Conservation (phyloP, 2,888 invertebrate species). For the Pheosia gnoma region DNA sequence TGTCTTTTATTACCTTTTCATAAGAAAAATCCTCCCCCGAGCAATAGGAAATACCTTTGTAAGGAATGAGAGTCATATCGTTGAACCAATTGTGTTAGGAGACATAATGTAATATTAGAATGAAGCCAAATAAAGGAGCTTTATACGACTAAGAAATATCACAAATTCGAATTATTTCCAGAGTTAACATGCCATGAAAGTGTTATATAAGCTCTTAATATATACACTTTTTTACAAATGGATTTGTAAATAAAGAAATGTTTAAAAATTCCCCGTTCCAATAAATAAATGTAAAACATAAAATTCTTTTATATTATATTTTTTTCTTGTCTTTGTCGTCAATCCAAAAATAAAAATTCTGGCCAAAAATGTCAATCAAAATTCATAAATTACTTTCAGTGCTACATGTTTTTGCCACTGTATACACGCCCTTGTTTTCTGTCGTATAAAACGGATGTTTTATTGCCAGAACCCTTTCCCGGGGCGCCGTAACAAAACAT, state of each 20-base stretch:
- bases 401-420: constrained; percentile 7
- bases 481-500: constrained; percentile 12
- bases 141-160: constrained; percentile 1
- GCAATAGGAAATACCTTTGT: constrained; percentile 32
- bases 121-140: constrained; percentile 5
- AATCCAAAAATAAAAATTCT: not conserved
- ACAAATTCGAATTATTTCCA: not conserved
- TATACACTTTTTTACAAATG: no score
- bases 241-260: no score
- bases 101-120: constrained; percentile 11
- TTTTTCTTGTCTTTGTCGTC: not conserved
- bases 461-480: constrained; percentile 18
- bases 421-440: constrained; percentile 7
- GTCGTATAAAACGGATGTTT: constrained; percentile 13
- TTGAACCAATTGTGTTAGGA: constrained; percentile 22
- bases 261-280: no score
- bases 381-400: not conserved
- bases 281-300: no score
- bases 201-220: not conserved
- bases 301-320: no score
- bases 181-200: not conserved
- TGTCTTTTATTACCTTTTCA: constrained; percentile 37
- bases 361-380: constrained; percentile 10
- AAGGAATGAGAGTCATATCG: constrained; percentile 23
- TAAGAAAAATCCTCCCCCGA: constrained; percentile 21